A percentile compares a stretch with the other conserved stretches of the same genome.
Evolutionary conservation across 2,113 vertebrate species (phyloP).

Genomic region (Aramus guarauna): DNA sequence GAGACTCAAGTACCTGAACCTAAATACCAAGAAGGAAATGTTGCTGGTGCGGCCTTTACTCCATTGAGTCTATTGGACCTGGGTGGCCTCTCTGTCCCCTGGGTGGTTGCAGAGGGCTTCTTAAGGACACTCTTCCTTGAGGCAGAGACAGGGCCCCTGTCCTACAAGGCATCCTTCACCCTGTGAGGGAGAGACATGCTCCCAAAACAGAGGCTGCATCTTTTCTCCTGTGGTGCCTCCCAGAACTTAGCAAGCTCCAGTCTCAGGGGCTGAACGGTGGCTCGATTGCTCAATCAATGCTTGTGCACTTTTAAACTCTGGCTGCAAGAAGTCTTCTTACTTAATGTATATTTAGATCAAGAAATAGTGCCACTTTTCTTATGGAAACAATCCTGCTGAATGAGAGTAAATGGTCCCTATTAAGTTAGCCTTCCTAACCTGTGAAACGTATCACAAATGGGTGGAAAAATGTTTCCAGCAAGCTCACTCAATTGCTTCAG

Average conservation of each 20-base stretch:
- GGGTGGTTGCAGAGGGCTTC: not conserved
- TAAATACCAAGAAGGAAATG: not conserved
- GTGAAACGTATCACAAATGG: not conserved
- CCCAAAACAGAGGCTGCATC: rapidly evolving
- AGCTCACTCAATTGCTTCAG: not conserved
- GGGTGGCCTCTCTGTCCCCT: not conserved
- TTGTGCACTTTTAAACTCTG: not conserved
- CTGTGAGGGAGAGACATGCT: rapidly evolving
- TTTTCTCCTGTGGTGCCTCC: rapidly evolving
- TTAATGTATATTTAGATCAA: not conserved
- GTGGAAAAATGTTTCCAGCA: not conserved
- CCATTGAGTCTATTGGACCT: not conserved
- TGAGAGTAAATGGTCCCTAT: not conserved
- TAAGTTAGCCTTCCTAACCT: not conserved
- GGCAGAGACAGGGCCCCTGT: not conserved
- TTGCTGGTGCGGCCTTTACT: not conserved
- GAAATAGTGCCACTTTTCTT: not conserved
- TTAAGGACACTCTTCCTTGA: not conserved
- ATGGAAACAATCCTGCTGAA: not conserved
- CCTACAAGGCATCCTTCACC: not conserved
- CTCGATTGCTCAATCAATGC: not conserved
- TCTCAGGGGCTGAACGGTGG: rapidly evolving
- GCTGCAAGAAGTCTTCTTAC: not conserved
- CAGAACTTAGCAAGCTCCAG: rapidly evolving
- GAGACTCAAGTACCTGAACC: not conserved